phyloP scores from a whole-genome alignment of 2,888 invertebrate species.

The Lycocerus yunnanus region DNA sequence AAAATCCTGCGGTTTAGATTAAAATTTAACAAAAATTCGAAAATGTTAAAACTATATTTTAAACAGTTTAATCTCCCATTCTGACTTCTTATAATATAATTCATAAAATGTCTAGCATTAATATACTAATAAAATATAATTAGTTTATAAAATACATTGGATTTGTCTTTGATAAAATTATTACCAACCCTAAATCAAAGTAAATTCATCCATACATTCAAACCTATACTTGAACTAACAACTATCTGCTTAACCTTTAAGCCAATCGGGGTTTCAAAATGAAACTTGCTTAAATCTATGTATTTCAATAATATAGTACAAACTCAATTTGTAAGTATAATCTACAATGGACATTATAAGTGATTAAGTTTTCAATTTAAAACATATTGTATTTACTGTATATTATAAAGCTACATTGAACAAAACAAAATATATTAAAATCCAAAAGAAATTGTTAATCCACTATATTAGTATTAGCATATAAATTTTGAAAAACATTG shows the following conservation, averaged over 20 bases:
- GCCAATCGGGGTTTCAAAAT: neutral
- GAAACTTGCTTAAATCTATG: neutral
- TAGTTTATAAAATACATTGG: neutral
- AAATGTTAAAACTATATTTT: no score
- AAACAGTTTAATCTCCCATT: no score
- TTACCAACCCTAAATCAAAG: neutral
- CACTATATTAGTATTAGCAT: no score
- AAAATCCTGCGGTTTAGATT: neutral
- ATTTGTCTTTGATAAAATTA: neutral
- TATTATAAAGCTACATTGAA: neutral
- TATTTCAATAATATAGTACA: neutral
- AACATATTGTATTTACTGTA: neutral
- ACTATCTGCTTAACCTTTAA: neutral
- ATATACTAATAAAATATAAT: no score
- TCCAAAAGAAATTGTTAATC: no score
- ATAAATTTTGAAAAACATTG: no score
- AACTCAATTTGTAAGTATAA: neutral
- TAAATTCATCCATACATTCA: neutral
- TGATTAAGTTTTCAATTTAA: neutral
- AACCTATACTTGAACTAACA: neutral
- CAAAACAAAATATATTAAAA: neutral
- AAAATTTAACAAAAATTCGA: no score
- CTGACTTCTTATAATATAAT: neutral
- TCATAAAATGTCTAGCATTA: no score
- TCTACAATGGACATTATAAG: neutral